Percentiles rank a stretch among this genome's conserved stretches.
phyloP scores from a whole-genome alignment of 2,888 invertebrate genomes.

The Cartodere bifasciata region DNA sequence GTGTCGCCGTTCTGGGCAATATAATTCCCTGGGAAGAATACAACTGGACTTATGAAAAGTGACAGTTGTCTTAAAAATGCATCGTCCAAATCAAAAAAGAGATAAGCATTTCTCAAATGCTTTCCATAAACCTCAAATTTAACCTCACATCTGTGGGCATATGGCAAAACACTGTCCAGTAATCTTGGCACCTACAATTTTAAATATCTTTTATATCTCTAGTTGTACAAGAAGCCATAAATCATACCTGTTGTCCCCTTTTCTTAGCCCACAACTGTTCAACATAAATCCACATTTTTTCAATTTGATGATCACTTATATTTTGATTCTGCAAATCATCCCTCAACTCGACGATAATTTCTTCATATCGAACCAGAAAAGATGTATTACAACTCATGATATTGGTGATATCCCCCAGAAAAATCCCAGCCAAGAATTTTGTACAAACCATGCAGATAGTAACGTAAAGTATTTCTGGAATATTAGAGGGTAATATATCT shows the following conservation, averaged over 20 bases:
- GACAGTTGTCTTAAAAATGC: constrained; percentile 40
- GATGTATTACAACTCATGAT: constrained; percentile 40
- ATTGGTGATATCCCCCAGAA: constrained; percentile 43
- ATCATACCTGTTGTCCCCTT: constrained; percentile 38
- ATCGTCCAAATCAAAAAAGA: constrained; percentile 39
- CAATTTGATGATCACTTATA: constrained; percentile 40
- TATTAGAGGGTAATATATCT: constrained; percentile 38
- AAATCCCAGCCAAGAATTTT: constrained; percentile 38
- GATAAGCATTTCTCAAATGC: constrained; percentile 38
- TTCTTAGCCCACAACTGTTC: constrained; percentile 40
- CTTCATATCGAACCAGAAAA: constrained; percentile 40
- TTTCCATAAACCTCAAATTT: constrained; percentile 41
- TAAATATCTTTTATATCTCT: constrained; percentile 1
- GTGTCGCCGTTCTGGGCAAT: constrained; percentile 44
- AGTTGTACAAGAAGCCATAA: background rate
- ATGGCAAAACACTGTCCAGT: constrained; percentile 34
- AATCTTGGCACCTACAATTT: constrained; percentile 31
- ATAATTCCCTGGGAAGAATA: constrained; percentile 43
- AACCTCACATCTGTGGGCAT: constrained; percentile 37
- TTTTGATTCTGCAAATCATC: constrained; percentile 40
- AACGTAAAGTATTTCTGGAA: constrained; percentile 39
- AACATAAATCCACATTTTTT: constrained; percentile 42
- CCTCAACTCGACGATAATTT: constrained; percentile 38
- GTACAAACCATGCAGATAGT: constrained; percentile 37
- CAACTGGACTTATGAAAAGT: constrained; percentile 39